These are phyloP conservation scores for Pediacus dermestoides DNA, from an alignment of 2,888 invertebrate species.

Conservation along the genomic window DNA sequence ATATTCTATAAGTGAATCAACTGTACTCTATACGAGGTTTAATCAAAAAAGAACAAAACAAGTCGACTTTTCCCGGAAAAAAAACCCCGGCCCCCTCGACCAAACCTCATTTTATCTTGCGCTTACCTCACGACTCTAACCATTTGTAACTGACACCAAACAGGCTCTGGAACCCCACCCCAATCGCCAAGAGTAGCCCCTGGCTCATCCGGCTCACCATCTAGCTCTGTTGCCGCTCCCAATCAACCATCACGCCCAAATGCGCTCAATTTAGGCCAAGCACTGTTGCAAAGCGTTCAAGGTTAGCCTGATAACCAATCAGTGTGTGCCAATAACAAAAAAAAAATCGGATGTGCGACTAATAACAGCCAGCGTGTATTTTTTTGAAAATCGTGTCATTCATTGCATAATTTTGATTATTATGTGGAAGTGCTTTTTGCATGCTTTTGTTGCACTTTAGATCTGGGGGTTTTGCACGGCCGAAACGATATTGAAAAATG, in stretches of 20 bases:
- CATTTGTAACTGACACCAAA: too few species aligned
- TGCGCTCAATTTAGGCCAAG: conserved; percentile 48
- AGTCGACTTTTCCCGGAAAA: too few species aligned
- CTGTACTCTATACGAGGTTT: too few species aligned
- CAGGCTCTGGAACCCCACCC: conserved; percentile 48
- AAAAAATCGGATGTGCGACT: neutral
- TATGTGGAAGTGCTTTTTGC: conserved; percentile 23
- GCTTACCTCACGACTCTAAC: too few species aligned
- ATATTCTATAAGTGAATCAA: too few species aligned
- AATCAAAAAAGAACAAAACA: too few species aligned
- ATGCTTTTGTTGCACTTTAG: conserved; percentile 34
- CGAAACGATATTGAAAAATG: conserved; percentile 39
- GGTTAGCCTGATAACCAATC: conserved; percentile 44
- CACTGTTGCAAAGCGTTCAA: conserved; percentile 51
- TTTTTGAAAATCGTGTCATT: too few species aligned
- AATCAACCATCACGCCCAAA: conserved; percentile 32
- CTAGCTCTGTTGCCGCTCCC: conserved; percentile 40
- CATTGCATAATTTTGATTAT: too few species aligned
- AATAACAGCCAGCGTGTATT: too few species aligned
- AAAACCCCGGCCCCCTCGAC: too few species aligned
- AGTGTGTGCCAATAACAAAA: conserved; percentile 15
- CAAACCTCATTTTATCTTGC: too few species aligned
- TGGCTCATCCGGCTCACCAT: conserved; percentile 42
- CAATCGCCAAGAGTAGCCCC: conserved; percentile 46
- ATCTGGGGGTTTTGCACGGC: conserved; percentile 27